A percentile compares a stretch with the other conserved stretches of the same genome.
Evolutionary conservation across 2,113 vertebrate species (phyloP).

Genomic region (Osmerus eperlanus): DNA sequence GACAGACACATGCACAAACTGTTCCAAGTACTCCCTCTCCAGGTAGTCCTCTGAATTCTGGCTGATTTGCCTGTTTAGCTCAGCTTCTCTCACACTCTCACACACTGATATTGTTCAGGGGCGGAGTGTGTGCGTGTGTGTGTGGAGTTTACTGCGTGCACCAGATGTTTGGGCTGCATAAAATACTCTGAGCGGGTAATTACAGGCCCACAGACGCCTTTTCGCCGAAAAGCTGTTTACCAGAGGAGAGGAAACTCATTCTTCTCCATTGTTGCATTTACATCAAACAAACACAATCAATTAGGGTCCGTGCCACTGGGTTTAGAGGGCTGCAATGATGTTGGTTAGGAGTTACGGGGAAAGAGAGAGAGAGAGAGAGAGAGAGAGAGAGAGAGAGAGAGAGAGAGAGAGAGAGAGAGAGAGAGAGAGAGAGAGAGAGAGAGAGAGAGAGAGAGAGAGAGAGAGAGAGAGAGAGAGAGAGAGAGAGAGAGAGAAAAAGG

Average conservation of each 20-base stretch:
- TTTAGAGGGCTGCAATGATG: slow-evolving; percentile 7
- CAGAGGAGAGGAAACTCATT: slow-evolving; percentile 41
- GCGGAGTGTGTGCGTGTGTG: background rate
- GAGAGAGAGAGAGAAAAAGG: background rate
- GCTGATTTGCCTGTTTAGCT: slow-evolving; percentile 5
- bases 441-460: background rate
- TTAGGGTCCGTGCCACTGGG: slow-evolving; percentile 40
- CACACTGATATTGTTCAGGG: slow-evolving; percentile 16
- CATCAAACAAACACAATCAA: slow-evolving; percentile 54
- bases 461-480: background rate
- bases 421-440: background rate
- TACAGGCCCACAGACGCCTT: slow-evolving; percentile 20
- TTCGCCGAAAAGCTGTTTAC: slow-evolving; percentile 33
- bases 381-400: background rate
- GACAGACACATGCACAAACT: too few species aligned
- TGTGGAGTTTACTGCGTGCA: background rate
- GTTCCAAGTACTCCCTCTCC: background rate
- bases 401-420: background rate
- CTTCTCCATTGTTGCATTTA: slow-evolving; percentile 37
- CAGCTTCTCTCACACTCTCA: background rate
- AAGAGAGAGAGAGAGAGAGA: background rate
- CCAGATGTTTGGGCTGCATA: slow-evolving; percentile 21
- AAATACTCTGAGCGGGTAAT: slow-evolving; percentile 22
- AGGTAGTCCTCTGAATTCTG: slow-evolving; percentile 11
- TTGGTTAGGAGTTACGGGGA: too few species aligned